Percentiles rank a stretch among this genome's conserved stretches.
Evolutionary conservation across 2,797 vertebrate species (phyloP).

Genomic region (Notolepis coatsorum): DNA sequence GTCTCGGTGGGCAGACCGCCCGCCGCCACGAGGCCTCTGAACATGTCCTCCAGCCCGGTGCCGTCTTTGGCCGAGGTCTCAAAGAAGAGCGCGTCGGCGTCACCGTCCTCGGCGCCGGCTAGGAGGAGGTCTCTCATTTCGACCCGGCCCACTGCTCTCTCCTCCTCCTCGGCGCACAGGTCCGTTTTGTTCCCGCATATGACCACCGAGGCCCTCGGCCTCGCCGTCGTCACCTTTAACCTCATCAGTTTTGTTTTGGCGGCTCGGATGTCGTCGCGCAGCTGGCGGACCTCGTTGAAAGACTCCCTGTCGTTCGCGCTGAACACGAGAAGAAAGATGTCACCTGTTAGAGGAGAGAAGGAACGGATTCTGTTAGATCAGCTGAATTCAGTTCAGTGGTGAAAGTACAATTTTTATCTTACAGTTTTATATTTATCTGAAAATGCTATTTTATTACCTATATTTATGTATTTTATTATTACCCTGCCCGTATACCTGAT

Average conservation of each 20-base stretch:
- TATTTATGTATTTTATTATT: not conserved
- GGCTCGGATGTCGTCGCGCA: slow-evolving; percentile 70
- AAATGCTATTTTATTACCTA: not conserved
- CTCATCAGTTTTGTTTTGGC: slow-evolving; percentile 76
- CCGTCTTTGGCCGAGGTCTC: slow-evolving; percentile 79
- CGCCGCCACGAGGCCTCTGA: slow-evolving; percentile 63
- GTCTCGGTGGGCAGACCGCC: slow-evolving; percentile 78
- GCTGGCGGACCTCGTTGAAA: slow-evolving; percentile 63
- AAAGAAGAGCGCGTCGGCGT: slow-evolving; percentile 62
- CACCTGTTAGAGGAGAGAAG: slow-evolving; percentile 62
- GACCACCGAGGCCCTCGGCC: slow-evolving; percentile 56
- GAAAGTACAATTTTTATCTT: not conserved
- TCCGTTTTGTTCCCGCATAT: slow-evolving; percentile 81
- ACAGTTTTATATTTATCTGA: not conserved
- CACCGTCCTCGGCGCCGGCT: too few relatives aligned
- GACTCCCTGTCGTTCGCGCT: slow-evolving; percentile 76
- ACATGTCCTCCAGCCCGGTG: slow-evolving; percentile 70
- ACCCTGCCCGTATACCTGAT: too few relatives aligned
- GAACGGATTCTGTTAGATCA: not conserved
- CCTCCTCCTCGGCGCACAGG: slow-evolving; percentile 42
- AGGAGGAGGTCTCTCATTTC: slow-evolving; percentile 58
- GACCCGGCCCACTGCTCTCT: slow-evolving; percentile 45
- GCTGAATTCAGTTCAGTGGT: not conserved
- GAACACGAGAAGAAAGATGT: slow-evolving; percentile 82
- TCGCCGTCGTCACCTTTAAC: slow-evolving; percentile 49